Conservation (phyloP, 2,113 vertebrate genomes). For the Donacobius atricapilla region DNA sequence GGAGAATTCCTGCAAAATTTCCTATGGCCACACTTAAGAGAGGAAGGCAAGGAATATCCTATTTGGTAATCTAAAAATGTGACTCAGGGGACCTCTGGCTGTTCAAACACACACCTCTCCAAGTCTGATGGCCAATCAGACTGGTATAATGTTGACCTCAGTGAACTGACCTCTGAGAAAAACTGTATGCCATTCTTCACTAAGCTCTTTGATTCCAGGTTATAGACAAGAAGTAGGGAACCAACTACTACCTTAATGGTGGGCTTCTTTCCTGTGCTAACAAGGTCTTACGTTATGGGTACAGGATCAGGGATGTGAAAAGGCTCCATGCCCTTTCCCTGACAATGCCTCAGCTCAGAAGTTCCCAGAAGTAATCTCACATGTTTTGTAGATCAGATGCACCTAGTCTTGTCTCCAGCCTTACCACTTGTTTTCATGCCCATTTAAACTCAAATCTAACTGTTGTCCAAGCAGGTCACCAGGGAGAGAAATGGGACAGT, state of each 20-base stretch:
- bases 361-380: not conserved
- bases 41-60: not conserved
- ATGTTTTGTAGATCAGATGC: not conserved
- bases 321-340: not conserved
- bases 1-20: not conserved
- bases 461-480: not conserved
- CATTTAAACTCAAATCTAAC: constrained; percentile 4
- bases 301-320: not conserved
- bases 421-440: not conserved
- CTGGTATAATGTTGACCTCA: not conserved
- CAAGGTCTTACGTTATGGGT: not conserved
- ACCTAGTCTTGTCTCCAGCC: not conserved
- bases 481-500: not conserved
- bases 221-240: not conserved
- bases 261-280: not conserved
- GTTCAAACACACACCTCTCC: not conserved
- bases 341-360: not conserved
- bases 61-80: not conserved
- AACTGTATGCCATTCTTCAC: not conserved
- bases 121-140: rapidly evolving
- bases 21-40: not conserved
- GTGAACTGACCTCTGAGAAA: not conserved
- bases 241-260: not conserved
- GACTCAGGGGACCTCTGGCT: not conserved
- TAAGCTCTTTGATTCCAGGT: not conserved